phyloP scores from a whole-genome alignment of 2,113 vertebrate genomes.

The Anguilla rostrata region DNA sequence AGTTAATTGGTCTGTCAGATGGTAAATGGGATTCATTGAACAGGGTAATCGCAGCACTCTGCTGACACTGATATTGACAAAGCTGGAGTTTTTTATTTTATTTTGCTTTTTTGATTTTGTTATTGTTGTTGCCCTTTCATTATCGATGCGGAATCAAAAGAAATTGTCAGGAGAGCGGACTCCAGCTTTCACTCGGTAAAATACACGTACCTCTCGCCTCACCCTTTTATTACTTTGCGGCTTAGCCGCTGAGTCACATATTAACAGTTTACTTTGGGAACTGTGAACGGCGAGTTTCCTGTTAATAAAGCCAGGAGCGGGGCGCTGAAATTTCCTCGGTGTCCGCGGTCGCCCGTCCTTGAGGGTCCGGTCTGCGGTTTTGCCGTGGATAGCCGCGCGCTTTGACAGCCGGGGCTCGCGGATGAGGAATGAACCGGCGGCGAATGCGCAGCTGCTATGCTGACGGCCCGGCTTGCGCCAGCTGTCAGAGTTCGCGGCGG shows the following conservation, averaged over 20 bases:
- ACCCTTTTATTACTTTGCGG: not conserved
- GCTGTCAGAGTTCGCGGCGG: not conserved
- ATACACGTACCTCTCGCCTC: not conserved
- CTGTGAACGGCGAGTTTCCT: not conserved
- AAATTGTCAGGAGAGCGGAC: not conserved
- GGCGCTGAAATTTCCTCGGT: not conserved
- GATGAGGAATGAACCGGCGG: not conserved
- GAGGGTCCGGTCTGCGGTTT: not conserved
- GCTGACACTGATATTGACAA: not conserved
- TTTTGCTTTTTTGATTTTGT: not conserved
- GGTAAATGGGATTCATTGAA: not conserved
- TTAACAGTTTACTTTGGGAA: constrained; percentile 5
- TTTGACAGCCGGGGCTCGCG: not conserved
- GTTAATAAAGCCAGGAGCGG: not conserved
- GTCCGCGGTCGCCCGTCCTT: not conserved
- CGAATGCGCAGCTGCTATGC: not conserved
- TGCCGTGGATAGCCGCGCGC: not conserved
- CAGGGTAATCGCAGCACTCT: not conserved
- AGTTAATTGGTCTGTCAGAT: not conserved
- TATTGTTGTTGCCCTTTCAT: not conserved
- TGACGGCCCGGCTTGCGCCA: not conserved
- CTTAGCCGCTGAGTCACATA: not conserved
- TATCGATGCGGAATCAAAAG: not conserved
- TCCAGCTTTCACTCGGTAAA: not conserved
- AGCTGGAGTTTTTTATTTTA: not conserved